phyloP scores from a whole-genome alignment of 2,888 invertebrate species.

The Luffia ferchaultella region DNA sequence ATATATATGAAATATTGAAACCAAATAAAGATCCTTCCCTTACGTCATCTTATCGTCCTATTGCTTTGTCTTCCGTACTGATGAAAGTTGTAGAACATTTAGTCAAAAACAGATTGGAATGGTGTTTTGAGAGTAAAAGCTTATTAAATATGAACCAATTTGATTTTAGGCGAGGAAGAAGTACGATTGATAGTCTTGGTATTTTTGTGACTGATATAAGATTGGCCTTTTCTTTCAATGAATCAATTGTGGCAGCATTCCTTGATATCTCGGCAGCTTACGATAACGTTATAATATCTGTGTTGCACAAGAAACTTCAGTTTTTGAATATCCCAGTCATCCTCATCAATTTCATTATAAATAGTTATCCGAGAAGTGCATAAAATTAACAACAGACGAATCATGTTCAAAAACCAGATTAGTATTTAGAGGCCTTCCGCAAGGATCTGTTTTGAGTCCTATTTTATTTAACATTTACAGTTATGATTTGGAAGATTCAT shows the following conservation, averaged over 20 bases:
- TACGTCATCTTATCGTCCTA: constrained; percentile 9
- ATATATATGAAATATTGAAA: too few relatives aligned
- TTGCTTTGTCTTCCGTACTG: constrained; percentile 11
- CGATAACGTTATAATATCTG: constrained; percentile 9
- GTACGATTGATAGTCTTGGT: constrained; percentile 14
- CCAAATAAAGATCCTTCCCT: constrained; percentile 7
- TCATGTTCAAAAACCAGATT: constrained; percentile 5
- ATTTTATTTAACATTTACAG: too few relatives aligned
- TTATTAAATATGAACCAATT: constrained; percentile 11
- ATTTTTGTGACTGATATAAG: constrained; percentile 7
- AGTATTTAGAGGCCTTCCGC: constrained; percentile 19
- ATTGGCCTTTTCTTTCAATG: constrained; percentile 1
- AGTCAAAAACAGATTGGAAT: constrained; percentile 13
- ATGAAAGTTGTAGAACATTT: constrained; percentile 12
- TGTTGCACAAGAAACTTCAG: constrained; percentile 7
- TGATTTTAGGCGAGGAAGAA: constrained; percentile 16
- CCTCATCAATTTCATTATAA: too few relatives aligned
- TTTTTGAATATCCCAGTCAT: constrained; percentile 8
- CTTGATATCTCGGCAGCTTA: constrained; percentile 8
- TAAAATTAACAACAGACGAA: too few relatives aligned
- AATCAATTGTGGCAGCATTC: constrained; percentile 7
- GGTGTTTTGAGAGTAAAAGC: constrained; percentile 10
- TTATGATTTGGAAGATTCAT: not conserved
- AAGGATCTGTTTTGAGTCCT: constrained; percentile 18
- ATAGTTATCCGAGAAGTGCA: too few relatives aligned